phyloP scores from a whole-genome alignment of 2,113 vertebrate genomes.

The Gallinago media region DNA sequence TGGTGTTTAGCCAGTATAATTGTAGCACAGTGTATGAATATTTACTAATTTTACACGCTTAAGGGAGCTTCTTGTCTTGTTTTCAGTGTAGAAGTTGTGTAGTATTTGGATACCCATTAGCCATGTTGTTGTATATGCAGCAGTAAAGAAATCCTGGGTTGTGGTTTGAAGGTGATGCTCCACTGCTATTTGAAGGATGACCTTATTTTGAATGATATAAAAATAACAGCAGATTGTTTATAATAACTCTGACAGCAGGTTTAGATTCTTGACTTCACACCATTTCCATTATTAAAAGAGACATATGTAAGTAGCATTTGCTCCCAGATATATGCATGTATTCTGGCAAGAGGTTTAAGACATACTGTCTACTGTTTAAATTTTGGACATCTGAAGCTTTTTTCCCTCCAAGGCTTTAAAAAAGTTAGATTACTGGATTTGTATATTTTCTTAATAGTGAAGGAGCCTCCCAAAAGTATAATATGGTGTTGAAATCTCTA shows the following conservation, averaged over 20 bases:
- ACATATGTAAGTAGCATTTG: slow-evolving; percentile 17
- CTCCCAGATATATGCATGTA: neutral
- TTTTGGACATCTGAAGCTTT: neutral
- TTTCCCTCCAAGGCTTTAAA: neutral
- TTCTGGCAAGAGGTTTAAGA: neutral
- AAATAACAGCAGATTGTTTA: slow-evolving; percentile 52
- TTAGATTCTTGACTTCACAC: slow-evolving; percentile 7
- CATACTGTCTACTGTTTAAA: neutral
- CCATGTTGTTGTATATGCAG: neutral
- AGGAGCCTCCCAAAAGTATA: neutral
- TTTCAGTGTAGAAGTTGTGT: neutral
- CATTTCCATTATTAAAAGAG: slow-evolving; percentile 7
- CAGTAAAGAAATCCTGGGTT: neutral
- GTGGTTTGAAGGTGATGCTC: slow-evolving; percentile 14
- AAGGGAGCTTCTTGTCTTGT: neutral
- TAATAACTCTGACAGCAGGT: slow-evolving; percentile 7
- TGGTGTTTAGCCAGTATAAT: neutral
- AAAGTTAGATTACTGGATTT: neutral
- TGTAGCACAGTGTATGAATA: neutral
- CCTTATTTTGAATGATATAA: slow-evolving; percentile 10
- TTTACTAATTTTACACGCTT: neutral
- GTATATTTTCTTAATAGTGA: neutral
- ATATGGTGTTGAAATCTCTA: neutral
- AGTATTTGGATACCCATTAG: neutral
- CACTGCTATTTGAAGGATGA: neutral